Conservation (phyloP, 2,888 invertebrate genomes). For the Theristus sp. region DNA sequence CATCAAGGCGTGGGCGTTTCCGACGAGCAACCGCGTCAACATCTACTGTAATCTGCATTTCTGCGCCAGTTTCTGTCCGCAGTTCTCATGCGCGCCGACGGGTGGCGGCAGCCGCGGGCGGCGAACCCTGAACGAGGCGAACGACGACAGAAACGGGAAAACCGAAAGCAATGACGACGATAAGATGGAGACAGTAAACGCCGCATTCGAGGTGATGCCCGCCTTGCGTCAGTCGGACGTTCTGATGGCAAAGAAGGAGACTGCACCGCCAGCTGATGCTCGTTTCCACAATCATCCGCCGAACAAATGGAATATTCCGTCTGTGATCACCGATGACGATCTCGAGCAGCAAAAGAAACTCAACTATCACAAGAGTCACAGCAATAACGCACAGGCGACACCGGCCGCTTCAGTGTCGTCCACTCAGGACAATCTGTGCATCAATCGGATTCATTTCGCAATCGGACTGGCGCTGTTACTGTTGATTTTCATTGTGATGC, state of each 20-base stretch:
- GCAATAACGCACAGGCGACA: too few species aligned
- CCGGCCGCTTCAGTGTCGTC: background rate
- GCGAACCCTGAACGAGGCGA: too few species aligned
- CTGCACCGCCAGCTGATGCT: too few species aligned
- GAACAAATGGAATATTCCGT: too few species aligned
- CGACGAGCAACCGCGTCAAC: slow-evolving; percentile 13
- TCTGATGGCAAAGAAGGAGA: too few species aligned
- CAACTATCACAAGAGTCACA: too few species aligned
- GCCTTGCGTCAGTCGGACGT: background rate
- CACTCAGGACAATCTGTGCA: background rate
- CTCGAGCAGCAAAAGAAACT: background rate
- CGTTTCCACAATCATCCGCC: too few species aligned
- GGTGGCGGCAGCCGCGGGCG: too few species aligned
- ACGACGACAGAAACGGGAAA: too few species aligned
- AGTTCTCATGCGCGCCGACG: too few species aligned
- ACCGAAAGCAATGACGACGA: too few species aligned
- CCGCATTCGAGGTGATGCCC: background rate
- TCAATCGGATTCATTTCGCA: background rate
- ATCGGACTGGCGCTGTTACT: background rate
- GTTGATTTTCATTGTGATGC: background rate
- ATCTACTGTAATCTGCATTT: slow-evolving; percentile 17
- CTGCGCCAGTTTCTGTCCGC: slow-evolving; percentile 13
- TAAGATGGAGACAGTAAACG: too few species aligned
- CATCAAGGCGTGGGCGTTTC: slow-evolving; percentile 16
- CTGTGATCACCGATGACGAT: background rate